Evolutionary conservation across 2,888 invertebrate species (phyloP).

Genomic region (Athalia circularis): DNA sequence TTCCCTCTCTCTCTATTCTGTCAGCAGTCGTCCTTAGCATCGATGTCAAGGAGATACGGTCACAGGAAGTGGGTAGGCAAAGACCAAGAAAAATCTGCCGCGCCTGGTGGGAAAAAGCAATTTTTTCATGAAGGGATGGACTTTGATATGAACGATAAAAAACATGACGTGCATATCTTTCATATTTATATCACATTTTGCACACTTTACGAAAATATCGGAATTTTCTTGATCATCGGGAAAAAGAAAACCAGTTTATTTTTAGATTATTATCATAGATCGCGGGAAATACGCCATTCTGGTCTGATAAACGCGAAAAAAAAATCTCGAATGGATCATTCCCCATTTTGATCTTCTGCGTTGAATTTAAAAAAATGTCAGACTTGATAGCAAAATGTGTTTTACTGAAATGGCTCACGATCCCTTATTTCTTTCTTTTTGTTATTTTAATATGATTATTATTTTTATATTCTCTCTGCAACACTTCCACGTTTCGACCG

Average conservation of each 20-base stretch:
- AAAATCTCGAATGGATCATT: neutral
- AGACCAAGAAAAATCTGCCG: constrained; percentile 83
- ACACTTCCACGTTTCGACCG: neutral
- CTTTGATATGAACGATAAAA: neutral
- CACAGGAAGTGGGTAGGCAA: constrained; percentile 84
- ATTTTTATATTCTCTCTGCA: no score
- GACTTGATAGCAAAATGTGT: neutral
- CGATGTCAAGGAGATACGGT: constrained; percentile 67
- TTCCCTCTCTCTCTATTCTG: constrained; percentile 70
- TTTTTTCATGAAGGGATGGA: neutral
- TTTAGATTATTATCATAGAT: no score
- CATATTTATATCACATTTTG: neutral
- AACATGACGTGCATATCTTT: neutral
- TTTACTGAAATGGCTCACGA: constrained; percentile 14
- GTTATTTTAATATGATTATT: neutral
- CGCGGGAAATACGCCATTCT: no score
- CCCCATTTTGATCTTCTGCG: neutral
- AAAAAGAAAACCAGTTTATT: no score
- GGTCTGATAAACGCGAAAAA: no score
- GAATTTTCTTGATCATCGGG: no score
- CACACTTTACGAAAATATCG: no score
- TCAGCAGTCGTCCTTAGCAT: constrained; percentile 69
- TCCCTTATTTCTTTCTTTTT: constrained; percentile 2
- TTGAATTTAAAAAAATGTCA: neutral
- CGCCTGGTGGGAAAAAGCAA: constrained; percentile 75